Evolutionary conservation across 2,888 invertebrate species (phyloP), one percentile per base, ranked within the genome.

Genomic region (Brenthis ino): DNA sequence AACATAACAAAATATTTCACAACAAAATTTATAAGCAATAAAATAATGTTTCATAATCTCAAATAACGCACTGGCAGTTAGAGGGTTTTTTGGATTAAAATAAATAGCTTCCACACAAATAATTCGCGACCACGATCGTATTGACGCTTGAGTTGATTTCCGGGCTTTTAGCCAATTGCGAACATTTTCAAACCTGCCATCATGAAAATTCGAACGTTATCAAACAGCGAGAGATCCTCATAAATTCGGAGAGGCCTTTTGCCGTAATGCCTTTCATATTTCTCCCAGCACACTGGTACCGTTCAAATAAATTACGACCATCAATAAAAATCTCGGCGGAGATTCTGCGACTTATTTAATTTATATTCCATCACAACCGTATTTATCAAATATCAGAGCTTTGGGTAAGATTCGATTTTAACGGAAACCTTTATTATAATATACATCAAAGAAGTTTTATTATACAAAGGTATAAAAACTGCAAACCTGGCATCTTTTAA

Each of bases 221-320:
- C 61, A 63, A 63, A 50, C 89, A 87, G 82, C 82, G 83, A 84
- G 88, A 88, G 88, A 87, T 86, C 33, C 61, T 63, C 53, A 63
- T 63, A 63, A 63, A 63, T 63, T 51, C 61, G 37, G 33, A 53
- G 61, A 63, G 61, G 61, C 53, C 61, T 63, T 63, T 63, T 63
- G 53, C 61, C 61, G 61, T 63, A 63, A 63, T 63, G 61, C 61
- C 61, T 61, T 61, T 61, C 61, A 63, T 63, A 63, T 63, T 63
- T 63, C 61, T 86, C 84, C 83, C 82, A 87, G 88, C 87, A 89
- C 88, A 87, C 88, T 90, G 89, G 89, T 82, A 86, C 88, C 88
- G 91, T 87, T 91, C 88, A 91, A 91, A 91, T 91, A 91, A 92
- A 92, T 92, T 92, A 91, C 87, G 79, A 81, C 87, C 89, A 91